Conservation (phyloP, 2,888 invertebrate genomes). For the Brassicogethes aeneus region DNA sequence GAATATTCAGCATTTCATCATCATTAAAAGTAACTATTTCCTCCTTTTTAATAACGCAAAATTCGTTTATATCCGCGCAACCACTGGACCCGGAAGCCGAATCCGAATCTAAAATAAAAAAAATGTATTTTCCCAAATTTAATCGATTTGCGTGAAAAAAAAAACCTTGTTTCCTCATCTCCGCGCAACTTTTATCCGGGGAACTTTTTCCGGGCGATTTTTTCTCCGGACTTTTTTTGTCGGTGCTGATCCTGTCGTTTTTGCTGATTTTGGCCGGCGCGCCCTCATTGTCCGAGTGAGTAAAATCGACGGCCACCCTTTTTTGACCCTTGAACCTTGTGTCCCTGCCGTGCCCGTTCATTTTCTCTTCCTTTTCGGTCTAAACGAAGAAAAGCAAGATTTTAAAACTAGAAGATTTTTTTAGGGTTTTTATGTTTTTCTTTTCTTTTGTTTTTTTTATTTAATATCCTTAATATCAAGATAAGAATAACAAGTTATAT, state of each 20-base stretch:
- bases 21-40: not conserved
- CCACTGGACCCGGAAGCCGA: no score
- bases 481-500: no score
- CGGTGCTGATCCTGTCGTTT: not conserved
- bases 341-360: slow-evolving; percentile 34
- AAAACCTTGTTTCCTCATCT: no score
- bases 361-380: slow-evolving; percentile 5
- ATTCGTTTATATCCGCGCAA: no score
- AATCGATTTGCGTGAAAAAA: no score
- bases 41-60: no score
- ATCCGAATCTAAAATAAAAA: no score
- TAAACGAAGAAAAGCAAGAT: slow-evolving; percentile 6
- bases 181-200: no score
- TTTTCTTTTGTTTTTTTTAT: no score
- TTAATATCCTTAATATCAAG: no score
- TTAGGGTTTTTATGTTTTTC: not conserved
- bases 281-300: slow-evolving; percentile 19
- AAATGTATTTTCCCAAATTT: no score
- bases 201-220: not conserved
- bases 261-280: slow-evolving; percentile 4
- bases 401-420: no score
- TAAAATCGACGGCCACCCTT: slow-evolving; percentile 39
- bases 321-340: slow-evolving; percentile 42
- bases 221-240: slow-evolving; percentile 1
- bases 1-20: not conserved